Conservation (phyloP, 1,140 invertebrate genomes). For the Goniozus legneri region DNA sequence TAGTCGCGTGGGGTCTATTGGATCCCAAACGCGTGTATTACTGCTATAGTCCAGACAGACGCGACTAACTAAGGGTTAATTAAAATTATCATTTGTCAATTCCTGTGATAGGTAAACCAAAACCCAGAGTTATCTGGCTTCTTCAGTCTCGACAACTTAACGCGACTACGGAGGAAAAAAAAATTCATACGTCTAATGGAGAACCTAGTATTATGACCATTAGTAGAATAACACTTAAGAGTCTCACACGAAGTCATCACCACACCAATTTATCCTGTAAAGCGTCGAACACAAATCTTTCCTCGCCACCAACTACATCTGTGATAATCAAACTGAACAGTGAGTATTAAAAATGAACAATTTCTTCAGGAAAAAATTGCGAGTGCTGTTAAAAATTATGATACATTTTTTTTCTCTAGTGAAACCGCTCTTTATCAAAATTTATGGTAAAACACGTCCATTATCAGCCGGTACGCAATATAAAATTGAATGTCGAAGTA, state of each 20-base stretch:
- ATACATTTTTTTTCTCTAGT: slow-evolving; percentile 50
- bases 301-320: slow-evolving; percentile 53
- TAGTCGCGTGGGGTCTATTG: no score
- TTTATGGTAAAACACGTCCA: slow-evolving; percentile 53
- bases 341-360: slow-evolving; percentile 48
- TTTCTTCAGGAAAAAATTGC: slow-evolving; percentile 3
- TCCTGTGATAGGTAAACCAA: slow-evolving; percentile 55
- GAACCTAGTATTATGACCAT: slow-evolving; percentile 50
- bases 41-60: no score
- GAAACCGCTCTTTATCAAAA: slow-evolving; percentile 60
- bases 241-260: slow-evolving; percentile 54
- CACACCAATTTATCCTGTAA: slow-evolving; percentile 58
- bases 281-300: slow-evolving; percentile 63
- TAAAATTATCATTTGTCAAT: neutral
- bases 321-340: slow-evolving; percentile 62
- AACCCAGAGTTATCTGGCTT: slow-evolving; percentile 59
- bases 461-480: slow-evolving; percentile 59
- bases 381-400: neutral
- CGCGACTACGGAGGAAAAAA: slow-evolving; percentile 47
- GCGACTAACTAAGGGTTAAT: no score
- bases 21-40: no score
- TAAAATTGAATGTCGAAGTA: slow-evolving; percentile 62
- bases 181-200: slow-evolving; percentile 33
- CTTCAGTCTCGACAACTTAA: slow-evolving; percentile 57
- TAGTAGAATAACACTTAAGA: slow-evolving; percentile 54